phyloP scores from a whole-genome alignment of 2,113 vertebrate species.

The Antidorcas marsupialis region DNA sequence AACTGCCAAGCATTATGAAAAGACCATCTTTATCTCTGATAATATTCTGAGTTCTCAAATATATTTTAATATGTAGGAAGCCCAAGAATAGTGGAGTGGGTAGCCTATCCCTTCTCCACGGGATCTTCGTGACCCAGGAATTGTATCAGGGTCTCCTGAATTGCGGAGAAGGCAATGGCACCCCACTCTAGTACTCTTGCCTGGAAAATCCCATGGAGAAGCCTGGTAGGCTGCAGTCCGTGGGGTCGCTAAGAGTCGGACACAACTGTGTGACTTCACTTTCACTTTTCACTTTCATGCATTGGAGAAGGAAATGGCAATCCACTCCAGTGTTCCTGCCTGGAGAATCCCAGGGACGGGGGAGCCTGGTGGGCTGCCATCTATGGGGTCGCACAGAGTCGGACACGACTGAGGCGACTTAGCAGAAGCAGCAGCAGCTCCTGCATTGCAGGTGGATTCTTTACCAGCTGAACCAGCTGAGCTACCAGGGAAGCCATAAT shows the following conservation, averaged over 20 bases:
- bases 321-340: too few relatives aligned
- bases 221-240: too few relatives aligned
- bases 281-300: too few relatives aligned
- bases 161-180: not conserved
- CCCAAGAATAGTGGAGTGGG: not conserved
- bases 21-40: not conserved
- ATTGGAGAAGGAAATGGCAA: too few relatives aligned
- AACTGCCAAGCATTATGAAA: not conserved
- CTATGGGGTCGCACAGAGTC: too few relatives aligned
- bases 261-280: too few relatives aligned
- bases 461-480: not conserved
- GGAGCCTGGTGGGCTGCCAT: too few relatives aligned
- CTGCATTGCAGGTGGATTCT: not conserved
- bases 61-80: not conserved
- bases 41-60: not conserved
- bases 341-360: too few relatives aligned
- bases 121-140: not conserved
- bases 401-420: fast-evolving
- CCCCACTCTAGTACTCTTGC: too few relatives aligned
- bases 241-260: too few relatives aligned
- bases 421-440: not conserved
- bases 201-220: too few relatives aligned
- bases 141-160: not conserved
- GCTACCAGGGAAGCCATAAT: not conserved
- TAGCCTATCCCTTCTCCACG: not conserved